A percentile compares a stretch with the other conserved stretches of the same genome.
Conservation (phyloP, 2,113 vertebrate species). For the Blennius ocellaris region DNA sequence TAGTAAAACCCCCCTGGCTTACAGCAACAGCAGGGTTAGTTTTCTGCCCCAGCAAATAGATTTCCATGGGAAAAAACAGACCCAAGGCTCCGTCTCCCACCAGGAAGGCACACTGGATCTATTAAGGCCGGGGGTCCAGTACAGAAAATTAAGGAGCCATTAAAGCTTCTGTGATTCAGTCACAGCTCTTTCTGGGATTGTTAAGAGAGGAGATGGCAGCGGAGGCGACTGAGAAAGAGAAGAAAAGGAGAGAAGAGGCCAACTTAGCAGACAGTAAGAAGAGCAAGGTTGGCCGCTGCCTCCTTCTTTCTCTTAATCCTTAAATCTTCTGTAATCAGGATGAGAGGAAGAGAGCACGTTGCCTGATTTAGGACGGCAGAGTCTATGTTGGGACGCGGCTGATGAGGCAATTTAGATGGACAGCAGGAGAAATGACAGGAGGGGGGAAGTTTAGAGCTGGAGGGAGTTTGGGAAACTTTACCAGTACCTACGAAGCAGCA, state of each 20-base stretch:
- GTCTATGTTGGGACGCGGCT: constrained; percentile 76
- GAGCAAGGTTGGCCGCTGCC: constrained; percentile 66
- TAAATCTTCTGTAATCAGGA: constrained; percentile 86
- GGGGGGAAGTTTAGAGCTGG: constrained; percentile 36
- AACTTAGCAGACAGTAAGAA: constrained; percentile 57
- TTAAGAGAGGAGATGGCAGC: constrained; percentile 29
- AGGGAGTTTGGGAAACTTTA: constrained; percentile 54
- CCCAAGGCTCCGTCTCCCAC: constrained; percentile 14
- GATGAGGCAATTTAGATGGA: constrained; percentile 61
- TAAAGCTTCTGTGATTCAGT: constrained; percentile 47
- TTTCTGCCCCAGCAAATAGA: constrained; percentile 58
- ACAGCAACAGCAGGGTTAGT: constrained; percentile 39
- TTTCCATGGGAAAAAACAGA: constrained; percentile 60
- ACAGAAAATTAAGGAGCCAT: constrained; percentile 35
- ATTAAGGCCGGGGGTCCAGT: constrained; percentile 49
- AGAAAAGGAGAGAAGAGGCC: constrained; percentile 41
- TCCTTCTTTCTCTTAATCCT: constrained; percentile 80
- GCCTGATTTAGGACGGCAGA: constrained; percentile 75
- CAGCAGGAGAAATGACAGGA: constrained; percentile 53
- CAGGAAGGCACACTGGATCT: constrained; percentile 38
- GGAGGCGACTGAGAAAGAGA: constrained; percentile 29
- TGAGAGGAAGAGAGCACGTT: constrained; percentile 77
- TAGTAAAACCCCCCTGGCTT: constrained; percentile 30
- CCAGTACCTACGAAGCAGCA: constrained; percentile 37
- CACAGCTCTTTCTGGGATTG: constrained; percentile 45